These are phyloP conservation scores for Bradynema listronoti DNA, from an alignment of 1,140 invertebrate species.

Conservation along the genomic window DNA sequence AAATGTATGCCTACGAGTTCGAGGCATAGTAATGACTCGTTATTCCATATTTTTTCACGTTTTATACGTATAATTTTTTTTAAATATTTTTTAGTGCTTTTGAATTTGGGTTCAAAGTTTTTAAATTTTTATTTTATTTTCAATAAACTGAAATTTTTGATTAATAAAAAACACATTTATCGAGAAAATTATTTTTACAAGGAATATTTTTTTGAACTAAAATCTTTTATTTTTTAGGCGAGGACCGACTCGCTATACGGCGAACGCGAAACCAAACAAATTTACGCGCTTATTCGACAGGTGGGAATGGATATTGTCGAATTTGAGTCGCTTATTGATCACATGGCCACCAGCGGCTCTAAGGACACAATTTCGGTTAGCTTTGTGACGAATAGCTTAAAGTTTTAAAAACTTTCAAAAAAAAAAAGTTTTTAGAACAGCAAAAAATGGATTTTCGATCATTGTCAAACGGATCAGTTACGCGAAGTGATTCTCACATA, in stretches of 20 bases:
- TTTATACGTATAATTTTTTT: too few species aligned
- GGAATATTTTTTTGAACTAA: too few species aligned
- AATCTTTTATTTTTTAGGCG: constrained; percentile 24
- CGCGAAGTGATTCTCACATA: constrained; percentile 48
- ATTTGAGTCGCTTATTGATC: constrained; percentile 38
- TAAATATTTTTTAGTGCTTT: too few species aligned
- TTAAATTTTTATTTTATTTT: too few species aligned
- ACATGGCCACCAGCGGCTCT: constrained; percentile 34
- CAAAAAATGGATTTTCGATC: constrained; percentile 53
- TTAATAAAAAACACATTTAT: too few species aligned
- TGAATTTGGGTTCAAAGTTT: too few species aligned
- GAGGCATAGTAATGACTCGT: too few species aligned
- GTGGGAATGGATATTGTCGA: constrained; percentile 37
- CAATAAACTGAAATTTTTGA: too few species aligned
- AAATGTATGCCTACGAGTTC: too few species aligned
- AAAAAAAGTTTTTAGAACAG: constrained; percentile 34
- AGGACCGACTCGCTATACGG: constrained; percentile 34
- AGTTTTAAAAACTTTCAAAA: constrained; percentile 2
- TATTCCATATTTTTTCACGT: too few species aligned
- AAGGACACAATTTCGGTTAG: constrained; percentile 46
- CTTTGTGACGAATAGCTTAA: background rate
- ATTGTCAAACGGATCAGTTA: constrained; percentile 45
- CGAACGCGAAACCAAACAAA: constrained; percentile 33
- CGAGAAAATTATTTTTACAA: too few species aligned
- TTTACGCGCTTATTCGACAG: constrained; percentile 34